Percentiles rank a stretch among this genome's conserved stretches.
Evolutionary conservation across 2,797 vertebrate genomes (phyloP).

Genomic region (Pipistrellus pygmaeus): DNA sequence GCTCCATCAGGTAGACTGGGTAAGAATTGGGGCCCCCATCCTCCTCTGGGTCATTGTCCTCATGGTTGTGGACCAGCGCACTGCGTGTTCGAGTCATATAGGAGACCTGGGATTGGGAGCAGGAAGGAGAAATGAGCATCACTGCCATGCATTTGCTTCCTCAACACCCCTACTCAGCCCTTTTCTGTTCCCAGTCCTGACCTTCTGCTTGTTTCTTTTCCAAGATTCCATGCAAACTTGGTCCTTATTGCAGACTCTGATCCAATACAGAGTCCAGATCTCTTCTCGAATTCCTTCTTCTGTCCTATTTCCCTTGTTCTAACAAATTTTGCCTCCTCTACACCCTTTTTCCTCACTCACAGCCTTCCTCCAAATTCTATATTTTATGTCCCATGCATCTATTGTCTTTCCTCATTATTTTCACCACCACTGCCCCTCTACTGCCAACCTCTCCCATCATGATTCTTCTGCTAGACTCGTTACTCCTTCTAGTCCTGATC

Average conservation of each 20-base stretch:
- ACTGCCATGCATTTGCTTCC: neutral
- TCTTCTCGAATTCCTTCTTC: neutral
- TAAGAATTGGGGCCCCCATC: constrained; percentile 68
- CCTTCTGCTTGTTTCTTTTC: neutral
- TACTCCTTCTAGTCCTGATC: neutral
- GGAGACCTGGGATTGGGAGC: constrained; percentile 40
- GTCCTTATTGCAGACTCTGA: neutral
- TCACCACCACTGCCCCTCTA: neutral
- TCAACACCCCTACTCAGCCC: neutral
- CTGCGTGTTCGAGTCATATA: neutral
- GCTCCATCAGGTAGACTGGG: constrained; percentile 79
- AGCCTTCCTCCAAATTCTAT: neutral
- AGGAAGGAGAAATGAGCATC: neutral
- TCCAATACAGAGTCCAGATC: neutral
- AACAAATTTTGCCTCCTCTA: neutral
- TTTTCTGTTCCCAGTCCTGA: neutral
- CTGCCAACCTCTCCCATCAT: neutral
- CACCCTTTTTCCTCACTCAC: neutral
- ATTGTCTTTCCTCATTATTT: neutral
- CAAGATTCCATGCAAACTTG: neutral
- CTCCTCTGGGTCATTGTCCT: constrained; percentile 32
- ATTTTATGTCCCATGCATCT: neutral
- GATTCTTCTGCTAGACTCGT: neutral
- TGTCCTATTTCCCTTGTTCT: neutral
- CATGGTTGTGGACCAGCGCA: neutral